phyloP scores from a whole-genome alignment of 92 coral and sea anemone genomes.

The Scolanthus callimorphus region DNA sequence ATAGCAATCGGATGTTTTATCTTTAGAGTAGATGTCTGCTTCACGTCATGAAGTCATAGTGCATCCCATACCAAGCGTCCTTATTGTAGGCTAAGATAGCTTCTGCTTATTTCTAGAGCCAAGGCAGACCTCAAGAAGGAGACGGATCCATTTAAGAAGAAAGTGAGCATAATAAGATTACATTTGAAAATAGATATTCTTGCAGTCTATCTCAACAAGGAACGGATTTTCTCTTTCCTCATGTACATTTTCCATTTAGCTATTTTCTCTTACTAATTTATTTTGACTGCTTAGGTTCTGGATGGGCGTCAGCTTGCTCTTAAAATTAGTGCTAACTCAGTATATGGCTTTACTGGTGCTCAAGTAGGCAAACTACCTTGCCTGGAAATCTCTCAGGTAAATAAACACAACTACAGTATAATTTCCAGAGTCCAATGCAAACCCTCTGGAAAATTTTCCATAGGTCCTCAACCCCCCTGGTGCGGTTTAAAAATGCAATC shows the following conservation, averaged over 20 bases:
- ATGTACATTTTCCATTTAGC: background rate
- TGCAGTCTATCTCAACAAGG: too few relatives aligned
- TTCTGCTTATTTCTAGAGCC: conserved; percentile 59
- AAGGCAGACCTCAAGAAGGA: conserved; percentile 92
- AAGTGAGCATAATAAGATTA: conserved; percentile 47
- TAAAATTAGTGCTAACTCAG: conserved; percentile 96
- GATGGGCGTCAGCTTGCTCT: conserved; percentile 99
- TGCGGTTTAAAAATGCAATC: too few relatives aligned
- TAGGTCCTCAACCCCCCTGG: too few relatives aligned
- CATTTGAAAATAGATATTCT: too few relatives aligned
- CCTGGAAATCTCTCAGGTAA: conserved; percentile 93
- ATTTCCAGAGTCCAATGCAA: too few relatives aligned
- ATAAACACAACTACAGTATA: background rate
- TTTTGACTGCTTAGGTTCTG: conserved; percentile 52
- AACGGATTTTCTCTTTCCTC: too few relatives aligned
- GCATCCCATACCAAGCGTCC: too few relatives aligned
- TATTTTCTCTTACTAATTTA: background rate
- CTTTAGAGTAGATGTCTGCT: too few relatives aligned
- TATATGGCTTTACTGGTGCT: conserved; percentile 98
- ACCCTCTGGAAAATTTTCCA: too few relatives aligned
- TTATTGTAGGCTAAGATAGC: too few relatives aligned
- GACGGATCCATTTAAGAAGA: conserved; percentile 93
- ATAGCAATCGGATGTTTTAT: too few relatives aligned
- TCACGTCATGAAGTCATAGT: too few relatives aligned
- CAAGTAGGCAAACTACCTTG: conserved; percentile 99